phyloP scores from a whole-genome alignment of 2,797 vertebrate species.

The Percopsis omiscomaycus region DNA sequence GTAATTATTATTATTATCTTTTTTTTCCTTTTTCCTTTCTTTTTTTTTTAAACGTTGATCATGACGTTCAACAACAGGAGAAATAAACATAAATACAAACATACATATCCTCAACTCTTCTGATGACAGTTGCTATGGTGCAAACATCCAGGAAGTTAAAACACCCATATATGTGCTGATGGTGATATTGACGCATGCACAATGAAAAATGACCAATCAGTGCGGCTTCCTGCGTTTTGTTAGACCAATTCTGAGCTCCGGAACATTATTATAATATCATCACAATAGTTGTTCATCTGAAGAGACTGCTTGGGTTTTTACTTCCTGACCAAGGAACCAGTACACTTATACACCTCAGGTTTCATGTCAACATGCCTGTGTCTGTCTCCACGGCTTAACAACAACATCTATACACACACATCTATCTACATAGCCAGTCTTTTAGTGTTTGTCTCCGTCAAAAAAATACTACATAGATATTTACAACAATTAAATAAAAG shows the following conservation, averaged over 20 bases:
- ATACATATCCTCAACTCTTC: constrained; percentile 22
- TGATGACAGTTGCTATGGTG: constrained; percentile 28
- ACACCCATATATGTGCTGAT: constrained; percentile 1
- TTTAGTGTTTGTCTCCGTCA: constrained; percentile 80
- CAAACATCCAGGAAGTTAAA: constrained; percentile 44
- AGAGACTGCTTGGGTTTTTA: constrained; percentile 38
- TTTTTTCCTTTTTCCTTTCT: neutral
- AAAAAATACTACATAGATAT: constrained; percentile 87
- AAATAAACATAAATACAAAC: constrained; percentile 26
- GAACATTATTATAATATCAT: constrained; percentile 34
- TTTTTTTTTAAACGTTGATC: constrained; percentile 11
- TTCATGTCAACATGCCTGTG: constrained; percentile 70
- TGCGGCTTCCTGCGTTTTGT: constrained; percentile 62
- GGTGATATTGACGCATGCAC: constrained; percentile 46
- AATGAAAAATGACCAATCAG: constrained; percentile 34
- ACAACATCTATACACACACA: constrained; percentile 77
- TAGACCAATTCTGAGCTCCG: constrained; percentile 57
- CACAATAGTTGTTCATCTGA: constrained; percentile 50
- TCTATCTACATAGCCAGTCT: constrained; percentile 84
- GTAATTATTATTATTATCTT: constrained; percentile 10
- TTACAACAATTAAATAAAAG: constrained; percentile 95
- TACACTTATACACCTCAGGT: constrained; percentile 66
- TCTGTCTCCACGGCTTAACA: constrained; percentile 82
- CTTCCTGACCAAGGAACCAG: constrained; percentile 28
- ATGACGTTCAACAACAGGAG: constrained; percentile 23